Conservation (phyloP, 2,888 invertebrate species). For the Caenorhabditis wallacei region DNA sequence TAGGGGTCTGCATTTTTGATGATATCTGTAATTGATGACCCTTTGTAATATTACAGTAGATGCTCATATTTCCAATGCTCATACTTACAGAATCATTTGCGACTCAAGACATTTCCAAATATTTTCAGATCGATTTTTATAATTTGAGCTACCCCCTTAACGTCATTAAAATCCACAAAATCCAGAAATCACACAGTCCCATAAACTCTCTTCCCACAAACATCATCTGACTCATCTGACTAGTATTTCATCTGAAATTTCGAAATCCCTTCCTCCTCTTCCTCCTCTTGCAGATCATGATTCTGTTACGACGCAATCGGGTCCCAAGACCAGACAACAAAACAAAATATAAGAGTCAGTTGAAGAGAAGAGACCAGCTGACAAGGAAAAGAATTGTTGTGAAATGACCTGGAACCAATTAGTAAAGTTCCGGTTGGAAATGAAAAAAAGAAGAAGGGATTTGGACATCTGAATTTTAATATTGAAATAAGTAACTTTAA, state of each 20-base stretch:
- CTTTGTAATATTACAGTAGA: no score
- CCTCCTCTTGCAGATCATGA: constrained; percentile 11
- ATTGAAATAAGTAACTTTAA: no score
- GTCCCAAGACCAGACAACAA: constrained; percentile 35
- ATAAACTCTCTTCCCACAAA: no score
- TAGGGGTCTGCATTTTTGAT: no score
- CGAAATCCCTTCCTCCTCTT: not conserved
- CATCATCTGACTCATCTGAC: not conserved
- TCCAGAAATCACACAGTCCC: no score
- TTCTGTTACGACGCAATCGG: constrained; percentile 1
- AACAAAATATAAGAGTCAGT: not conserved
- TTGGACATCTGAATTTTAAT: not conserved
- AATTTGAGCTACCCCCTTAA: no score
- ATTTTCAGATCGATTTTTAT: no score
- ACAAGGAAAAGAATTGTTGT: constrained; percentile 9
- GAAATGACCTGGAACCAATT: constrained; percentile 31
- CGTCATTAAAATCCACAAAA: no score
- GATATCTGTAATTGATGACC: no score
- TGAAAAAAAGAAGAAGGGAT: not conserved
- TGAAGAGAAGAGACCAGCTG: constrained; percentile 19
- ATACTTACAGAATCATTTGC: no score
- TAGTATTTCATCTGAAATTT: not conserved
- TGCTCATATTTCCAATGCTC: no score
- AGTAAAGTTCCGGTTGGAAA: not conserved
- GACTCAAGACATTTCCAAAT: no score